A percentile compares a stretch with the other conserved stretches of the same genome.
Conservation (phyloP, 2,113 vertebrate genomes). For the Rana temporaria region DNA sequence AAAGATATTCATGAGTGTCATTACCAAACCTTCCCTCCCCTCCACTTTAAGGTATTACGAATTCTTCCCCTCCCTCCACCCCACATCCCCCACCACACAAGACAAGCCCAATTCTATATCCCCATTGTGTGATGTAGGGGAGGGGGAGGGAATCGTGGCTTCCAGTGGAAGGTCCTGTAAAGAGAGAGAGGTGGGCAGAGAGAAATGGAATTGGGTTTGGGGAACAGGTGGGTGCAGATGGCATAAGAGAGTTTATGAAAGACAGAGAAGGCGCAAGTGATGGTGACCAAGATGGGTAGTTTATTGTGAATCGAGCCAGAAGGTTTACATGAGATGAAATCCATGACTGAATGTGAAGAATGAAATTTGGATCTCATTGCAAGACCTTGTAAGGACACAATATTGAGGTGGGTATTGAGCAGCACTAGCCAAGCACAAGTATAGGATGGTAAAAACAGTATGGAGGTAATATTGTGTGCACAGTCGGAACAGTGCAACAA, state of each 20-base stretch:
- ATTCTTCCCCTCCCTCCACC: conserved; percentile 60
- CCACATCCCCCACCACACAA: conserved; percentile 62
- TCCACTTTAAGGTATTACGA: conserved; percentile 59
- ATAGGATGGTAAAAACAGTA: too few species aligned
- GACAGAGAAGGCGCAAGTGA: not conserved
- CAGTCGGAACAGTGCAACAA: too few species aligned
- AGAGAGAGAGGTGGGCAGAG: conserved; percentile 56
- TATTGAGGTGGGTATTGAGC: too few species aligned
- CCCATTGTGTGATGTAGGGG: conserved; percentile 53
- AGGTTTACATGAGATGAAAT: too few species aligned
- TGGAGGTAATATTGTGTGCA: too few species aligned
- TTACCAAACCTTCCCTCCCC: conserved; percentile 63
- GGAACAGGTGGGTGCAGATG: not conserved
- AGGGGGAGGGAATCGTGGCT: conserved; percentile 58
- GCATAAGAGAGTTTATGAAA: not conserved
- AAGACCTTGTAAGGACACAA: too few species aligned
- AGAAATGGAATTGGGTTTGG: not conserved
- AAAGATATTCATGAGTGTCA: conserved; percentile 89
- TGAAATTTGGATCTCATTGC: too few species aligned
- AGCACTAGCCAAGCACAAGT: too few species aligned
- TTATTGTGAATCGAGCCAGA: too few species aligned
- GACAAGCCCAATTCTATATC: conserved; percentile 26
- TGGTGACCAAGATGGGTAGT: too few species aligned
- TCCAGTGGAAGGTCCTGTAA: conserved; percentile 55
- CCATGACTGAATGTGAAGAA: too few species aligned